These are phyloP conservation scores for Catalaphyllia jardinei DNA, from an alignment of 64 coral and sea anemone genomes.

Conservation along the genomic window DNA sequence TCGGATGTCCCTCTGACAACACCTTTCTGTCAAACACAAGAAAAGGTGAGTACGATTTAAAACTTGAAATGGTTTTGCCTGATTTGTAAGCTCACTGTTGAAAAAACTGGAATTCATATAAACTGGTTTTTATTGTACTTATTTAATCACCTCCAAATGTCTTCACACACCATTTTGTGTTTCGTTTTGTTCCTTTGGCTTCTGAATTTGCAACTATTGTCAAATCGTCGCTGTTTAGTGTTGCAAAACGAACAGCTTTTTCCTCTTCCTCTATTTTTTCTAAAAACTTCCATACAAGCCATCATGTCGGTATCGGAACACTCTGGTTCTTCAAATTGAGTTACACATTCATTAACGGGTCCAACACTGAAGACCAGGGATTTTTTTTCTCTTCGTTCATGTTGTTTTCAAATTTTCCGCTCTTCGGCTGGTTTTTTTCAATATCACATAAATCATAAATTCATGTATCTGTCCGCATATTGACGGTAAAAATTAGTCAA, in stretches of 20 bases:
- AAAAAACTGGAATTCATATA: conserved; percentile 12
- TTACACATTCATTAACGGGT: too few species aligned
- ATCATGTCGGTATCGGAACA: too few species aligned
- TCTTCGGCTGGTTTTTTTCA: too few species aligned
- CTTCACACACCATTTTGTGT: conserved; percentile 31
- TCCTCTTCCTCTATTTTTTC: too few species aligned
- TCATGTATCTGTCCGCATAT: too few species aligned
- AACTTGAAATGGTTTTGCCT: not conserved
- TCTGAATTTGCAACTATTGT: conserved; percentile 13
- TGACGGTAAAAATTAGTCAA: not conserved
- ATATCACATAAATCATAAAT: too few species aligned
- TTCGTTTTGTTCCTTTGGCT: conserved; percentile 28
- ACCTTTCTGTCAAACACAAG: conserved; percentile 25
- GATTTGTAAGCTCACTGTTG: not conserved
- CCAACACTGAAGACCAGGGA: too few species aligned
- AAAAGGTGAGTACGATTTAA: not conserved
- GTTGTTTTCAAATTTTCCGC: too few species aligned
- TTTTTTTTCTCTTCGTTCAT: too few species aligned
- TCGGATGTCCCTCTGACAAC: conserved; percentile 17
- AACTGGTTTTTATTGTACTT: not conserved
- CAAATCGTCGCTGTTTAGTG: conserved; percentile 2
- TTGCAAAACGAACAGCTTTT: too few species aligned
- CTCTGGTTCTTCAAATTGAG: too few species aligned
- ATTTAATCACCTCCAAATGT: conserved; percentile 15
- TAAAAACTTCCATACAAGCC: too few species aligned